A percentile compares a stretch with the other conserved stretches of the same genome.
Conservation (phyloP, 2,888 invertebrate species). For the Acanthosepion esculentum region DNA sequence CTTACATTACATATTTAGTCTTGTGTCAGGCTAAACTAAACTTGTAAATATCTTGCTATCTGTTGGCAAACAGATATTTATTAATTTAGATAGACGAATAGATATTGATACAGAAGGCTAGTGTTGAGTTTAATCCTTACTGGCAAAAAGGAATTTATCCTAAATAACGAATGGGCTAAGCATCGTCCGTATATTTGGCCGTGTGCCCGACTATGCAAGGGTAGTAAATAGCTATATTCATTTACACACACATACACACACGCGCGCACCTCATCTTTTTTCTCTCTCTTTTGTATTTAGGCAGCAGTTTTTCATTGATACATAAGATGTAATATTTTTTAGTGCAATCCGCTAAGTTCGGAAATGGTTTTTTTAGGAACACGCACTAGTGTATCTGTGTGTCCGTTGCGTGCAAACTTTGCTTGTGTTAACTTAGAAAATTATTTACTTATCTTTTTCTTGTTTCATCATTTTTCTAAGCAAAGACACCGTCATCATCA, state of each 20-base stretch:
- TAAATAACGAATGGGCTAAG: too few relatives aligned
- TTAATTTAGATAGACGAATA: too few relatives aligned
- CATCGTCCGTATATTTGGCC: too few relatives aligned
- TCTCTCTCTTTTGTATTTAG: neutral
- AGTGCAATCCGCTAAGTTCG: too few relatives aligned
- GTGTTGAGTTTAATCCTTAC: too few relatives aligned
- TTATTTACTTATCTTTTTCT: neutral
- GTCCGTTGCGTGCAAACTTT: neutral
- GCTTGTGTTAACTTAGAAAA: neutral
- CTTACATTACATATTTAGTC: too few relatives aligned
- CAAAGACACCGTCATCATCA: neutral
- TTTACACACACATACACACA: neutral
- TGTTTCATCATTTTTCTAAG: neutral
- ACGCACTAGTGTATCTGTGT: neutral
- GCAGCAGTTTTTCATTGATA: neutral
- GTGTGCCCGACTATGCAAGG: too few relatives aligned
- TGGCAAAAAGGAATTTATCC: too few relatives aligned
- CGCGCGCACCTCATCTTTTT: neutral
- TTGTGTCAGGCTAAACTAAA: too few relatives aligned
- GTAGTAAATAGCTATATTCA: neutral
- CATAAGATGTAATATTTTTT: neutral
- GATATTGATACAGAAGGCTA: too few relatives aligned
- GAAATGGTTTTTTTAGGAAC: neutral
- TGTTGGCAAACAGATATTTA: too few relatives aligned
- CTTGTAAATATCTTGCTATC: too few relatives aligned